Percentiles rank a stretch among this genome's conserved stretches.
Conservation (phyloP, 2,797 vertebrate species). For the Enteromius paludinosus region DNA sequence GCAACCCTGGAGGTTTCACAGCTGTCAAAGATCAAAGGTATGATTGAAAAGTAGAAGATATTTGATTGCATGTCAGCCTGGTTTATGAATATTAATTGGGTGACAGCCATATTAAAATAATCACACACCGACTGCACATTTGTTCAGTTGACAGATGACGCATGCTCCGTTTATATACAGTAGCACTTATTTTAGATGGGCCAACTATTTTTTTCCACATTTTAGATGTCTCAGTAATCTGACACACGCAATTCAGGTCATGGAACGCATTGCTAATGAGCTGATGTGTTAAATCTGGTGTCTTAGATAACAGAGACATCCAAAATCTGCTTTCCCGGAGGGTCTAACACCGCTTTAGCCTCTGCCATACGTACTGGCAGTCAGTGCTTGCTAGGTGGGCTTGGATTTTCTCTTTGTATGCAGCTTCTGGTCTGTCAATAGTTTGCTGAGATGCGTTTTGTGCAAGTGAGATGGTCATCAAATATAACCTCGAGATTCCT, state of each 20-base stretch:
- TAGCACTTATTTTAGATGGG: not conserved
- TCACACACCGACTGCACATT: not conserved
- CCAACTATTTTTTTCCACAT: not conserved
- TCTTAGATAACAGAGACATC: conserved; percentile 12
- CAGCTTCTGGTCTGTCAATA: not conserved
- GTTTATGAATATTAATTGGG: conserved; percentile 27
- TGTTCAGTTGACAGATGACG: not conserved
- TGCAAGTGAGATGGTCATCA: not conserved
- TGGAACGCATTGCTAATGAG: not conserved
- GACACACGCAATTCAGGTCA: not conserved
- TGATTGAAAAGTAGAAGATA: not conserved
- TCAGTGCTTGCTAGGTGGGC: not conserved
- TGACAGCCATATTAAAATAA: conserved; percentile 22
- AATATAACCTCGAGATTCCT: not conserved
- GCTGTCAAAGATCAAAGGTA: conserved; percentile 6
- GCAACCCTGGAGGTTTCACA: not conserved
- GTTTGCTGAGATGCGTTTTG: conserved; percentile 5
- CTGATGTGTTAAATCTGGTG: conserved; percentile 7
- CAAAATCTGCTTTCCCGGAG: not conserved
- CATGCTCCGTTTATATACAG: not conserved
- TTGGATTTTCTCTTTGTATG: not conserved
- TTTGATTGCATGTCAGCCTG: not conserved
- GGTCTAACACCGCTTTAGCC: not conserved
- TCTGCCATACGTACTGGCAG: not conserved
- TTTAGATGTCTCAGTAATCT: conserved; percentile 7